phyloP scores from a whole-genome alignment of 2,888 invertebrate species.

The Hofmannophila pseudospretella region DNA sequence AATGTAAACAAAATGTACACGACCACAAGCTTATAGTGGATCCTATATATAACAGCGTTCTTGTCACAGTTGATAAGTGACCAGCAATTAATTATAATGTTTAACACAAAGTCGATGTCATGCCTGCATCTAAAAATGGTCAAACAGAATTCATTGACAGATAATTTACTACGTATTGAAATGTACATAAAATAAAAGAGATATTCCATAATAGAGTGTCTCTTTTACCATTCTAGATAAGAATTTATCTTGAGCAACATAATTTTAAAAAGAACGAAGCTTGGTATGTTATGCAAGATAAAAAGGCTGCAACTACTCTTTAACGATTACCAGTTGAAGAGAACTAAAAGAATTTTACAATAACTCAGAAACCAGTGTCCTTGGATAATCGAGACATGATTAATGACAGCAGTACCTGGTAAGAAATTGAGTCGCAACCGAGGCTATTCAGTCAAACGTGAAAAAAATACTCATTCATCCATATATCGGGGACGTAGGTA shows the following conservation, averaged over 20 bases:
- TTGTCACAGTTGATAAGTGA: constrained; percentile 10
- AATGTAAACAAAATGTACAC: constrained; percentile 8
- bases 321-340: too few relatives aligned
- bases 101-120: constrained; percentile 9
- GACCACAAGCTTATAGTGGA: constrained; percentile 3
- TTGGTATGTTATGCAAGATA: too few relatives aligned
- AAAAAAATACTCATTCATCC: constrained; percentile 40
- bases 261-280: background rate
- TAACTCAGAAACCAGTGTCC: constrained; percentile 38
- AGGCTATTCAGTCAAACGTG: constrained; percentile 36
- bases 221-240: background rate
- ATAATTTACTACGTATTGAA: background rate
- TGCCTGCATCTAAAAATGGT: background rate
- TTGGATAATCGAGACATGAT: constrained; percentile 61
- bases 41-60: constrained; percentile 5
- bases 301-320: too few relatives aligned
- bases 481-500: constrained; percentile 7
- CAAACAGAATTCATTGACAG: constrained; percentile 1
- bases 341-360: constrained; percentile 31
- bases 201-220: background rate
- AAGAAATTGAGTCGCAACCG: constrained; percentile 47
- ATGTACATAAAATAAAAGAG: background rate
- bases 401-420: constrained; percentile 38
- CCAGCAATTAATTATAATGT: constrained; percentile 11
- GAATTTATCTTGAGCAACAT: background rate